phyloP scores from a whole-genome alignment of 1,140 invertebrate species.

The Planococcus citri region DNA sequence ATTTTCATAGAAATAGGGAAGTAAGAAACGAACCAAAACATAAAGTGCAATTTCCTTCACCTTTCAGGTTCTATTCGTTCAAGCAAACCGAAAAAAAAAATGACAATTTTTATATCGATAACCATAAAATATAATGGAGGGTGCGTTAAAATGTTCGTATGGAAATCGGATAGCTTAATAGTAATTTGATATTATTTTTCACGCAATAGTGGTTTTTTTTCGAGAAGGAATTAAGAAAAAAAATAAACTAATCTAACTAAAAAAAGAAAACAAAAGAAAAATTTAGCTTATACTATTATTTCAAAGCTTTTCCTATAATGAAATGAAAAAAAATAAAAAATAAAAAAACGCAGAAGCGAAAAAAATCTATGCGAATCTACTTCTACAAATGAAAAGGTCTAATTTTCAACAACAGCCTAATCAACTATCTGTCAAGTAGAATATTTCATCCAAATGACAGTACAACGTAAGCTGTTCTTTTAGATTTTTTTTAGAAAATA shows the following conservation, averaged over 20 bases:
- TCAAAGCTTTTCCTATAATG: too few relatives aligned
- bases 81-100: constrained; percentile 16
- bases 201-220: background rate
- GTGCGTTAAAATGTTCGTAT: constrained; percentile 28
- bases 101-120: background rate
- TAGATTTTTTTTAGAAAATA: too few relatives aligned
- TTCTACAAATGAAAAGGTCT: too few relatives aligned
- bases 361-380: background rate
- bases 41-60: background rate
- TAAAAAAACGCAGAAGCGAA: background rate
- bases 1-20: background rate
- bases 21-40: background rate
- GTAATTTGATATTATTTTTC: background rate
- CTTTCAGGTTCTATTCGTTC: background rate
- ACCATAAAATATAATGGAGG: constrained; percentile 33
- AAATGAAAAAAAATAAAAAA: background rate
- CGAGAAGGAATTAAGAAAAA: too few relatives aligned
- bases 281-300: too few relatives aligned
- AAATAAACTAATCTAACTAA: too few relatives aligned
- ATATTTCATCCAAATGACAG: too few relatives aligned
- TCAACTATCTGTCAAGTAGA: too few relatives aligned
- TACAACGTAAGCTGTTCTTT: too few relatives aligned
- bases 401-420: too few relatives aligned
- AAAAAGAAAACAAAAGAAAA: too few relatives aligned
- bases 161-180: background rate